Conservation (phyloP, 1,140 invertebrate genomes). For the Diorhabda sublineata region DNA sequence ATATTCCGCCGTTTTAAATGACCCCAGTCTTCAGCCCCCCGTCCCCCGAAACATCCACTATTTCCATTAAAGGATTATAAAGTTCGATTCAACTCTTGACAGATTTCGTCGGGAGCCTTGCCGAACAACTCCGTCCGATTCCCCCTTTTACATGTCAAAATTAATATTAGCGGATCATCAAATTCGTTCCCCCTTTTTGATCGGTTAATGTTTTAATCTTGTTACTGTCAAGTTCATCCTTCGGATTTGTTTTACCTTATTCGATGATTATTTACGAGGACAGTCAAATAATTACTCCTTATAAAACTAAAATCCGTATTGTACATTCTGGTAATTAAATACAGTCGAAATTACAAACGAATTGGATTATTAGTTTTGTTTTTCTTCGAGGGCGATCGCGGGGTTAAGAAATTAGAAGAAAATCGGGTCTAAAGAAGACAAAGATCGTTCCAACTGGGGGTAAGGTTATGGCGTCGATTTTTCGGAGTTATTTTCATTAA, state of each 20-base stretch:
- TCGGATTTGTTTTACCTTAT: background rate
- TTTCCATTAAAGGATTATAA: slow-evolving; percentile 20
- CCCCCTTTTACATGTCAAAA: slow-evolving; percentile 15
- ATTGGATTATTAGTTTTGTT: too few relatives aligned
- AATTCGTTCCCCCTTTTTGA: slow-evolving; percentile 1
- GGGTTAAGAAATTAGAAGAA: too few relatives aligned
- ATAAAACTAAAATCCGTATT: too few relatives aligned
- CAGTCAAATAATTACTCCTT: too few relatives aligned
- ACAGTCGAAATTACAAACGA: too few relatives aligned
- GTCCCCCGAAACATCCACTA: slow-evolving; percentile 9
- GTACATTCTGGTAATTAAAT: too few relatives aligned
- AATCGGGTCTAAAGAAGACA: too few relatives aligned
- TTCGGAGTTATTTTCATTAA: too few relatives aligned
- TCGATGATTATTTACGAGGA: too few relatives aligned
- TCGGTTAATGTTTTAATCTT: slow-evolving; percentile 18
- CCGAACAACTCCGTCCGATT: slow-evolving; percentile 4
- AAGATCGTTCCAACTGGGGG: too few relatives aligned
- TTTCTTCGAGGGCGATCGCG: too few relatives aligned
- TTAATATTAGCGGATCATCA: slow-evolving; percentile 9
- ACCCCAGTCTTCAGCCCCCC: background rate
- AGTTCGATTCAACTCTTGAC: slow-evolving; percentile 17
- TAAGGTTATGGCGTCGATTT: too few relatives aligned
- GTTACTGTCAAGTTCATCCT: slow-evolving; percentile 10
- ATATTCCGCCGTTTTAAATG: slow-evolving; percentile 5
- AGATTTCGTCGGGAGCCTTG: slow-evolving; percentile 12